Evolutionary conservation across 2,113 vertebrate genomes (phyloP).

Genomic region (Edolisoma coerulescens): DNA sequence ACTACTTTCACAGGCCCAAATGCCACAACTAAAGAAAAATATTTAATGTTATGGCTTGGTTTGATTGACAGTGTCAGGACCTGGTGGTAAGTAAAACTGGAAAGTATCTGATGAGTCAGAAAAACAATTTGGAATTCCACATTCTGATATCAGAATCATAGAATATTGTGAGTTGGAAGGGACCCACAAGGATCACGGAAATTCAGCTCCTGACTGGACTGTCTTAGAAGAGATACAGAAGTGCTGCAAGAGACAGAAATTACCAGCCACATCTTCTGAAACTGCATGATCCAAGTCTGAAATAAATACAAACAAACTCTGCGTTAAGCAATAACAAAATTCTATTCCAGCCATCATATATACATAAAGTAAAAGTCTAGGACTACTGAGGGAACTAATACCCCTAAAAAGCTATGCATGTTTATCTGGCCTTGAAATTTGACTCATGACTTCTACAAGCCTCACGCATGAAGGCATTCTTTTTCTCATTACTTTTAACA

Average conservation of each 20-base stretch:
- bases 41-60: background rate
- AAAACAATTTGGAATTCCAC: background rate
- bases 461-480: background rate
- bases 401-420: background rate
- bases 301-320: constrained; percentile 28
- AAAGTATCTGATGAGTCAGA: background rate
- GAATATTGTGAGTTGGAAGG: background rate
- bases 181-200: background rate
- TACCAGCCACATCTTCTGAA: constrained; percentile 80
- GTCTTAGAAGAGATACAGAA: background rate
- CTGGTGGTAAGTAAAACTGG: background rate
- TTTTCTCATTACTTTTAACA: background rate
- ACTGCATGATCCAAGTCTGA: constrained; percentile 81
- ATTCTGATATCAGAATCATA: background rate
- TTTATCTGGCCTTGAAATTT: background rate
- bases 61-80: background rate
- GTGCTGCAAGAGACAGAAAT: constrained; percentile 14
- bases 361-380: background rate
- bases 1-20: background rate
- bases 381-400: background rate
- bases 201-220: background rate
- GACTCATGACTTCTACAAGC: background rate
- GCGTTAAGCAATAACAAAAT: background rate
- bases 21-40: background rate
- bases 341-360: background rate